Base-by-base conservation (phyloP, 1,140 invertebrate genomes). In the Mesaphorura yosii region DNA sequence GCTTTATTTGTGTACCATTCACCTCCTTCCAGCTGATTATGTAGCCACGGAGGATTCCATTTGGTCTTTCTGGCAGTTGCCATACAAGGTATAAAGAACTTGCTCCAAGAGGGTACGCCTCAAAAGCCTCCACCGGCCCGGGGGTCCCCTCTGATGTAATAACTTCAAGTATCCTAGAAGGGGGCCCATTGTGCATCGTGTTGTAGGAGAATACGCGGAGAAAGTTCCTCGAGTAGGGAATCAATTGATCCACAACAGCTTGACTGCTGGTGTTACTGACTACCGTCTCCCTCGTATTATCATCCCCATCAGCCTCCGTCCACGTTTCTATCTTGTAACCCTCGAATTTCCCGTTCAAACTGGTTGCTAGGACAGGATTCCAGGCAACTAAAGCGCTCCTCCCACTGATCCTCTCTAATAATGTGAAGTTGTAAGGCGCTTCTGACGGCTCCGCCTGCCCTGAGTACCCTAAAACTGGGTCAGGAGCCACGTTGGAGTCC, bases 311-410 rank as follows among this genome's bases (percentile, higher is more conserved):
- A 23, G 66, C 52, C n/a, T 88, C 84, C 3, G 83, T 88, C 91
- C 91, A 95, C 1, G 86, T 92, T 70, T 91, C 85, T 48, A 96
- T 88, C 72, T 93, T 93, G 68, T 96, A 97, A 12, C 92, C 92
- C 64, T 83, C 84, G 68, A 96, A 90, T 68, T 94, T 84, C n/a
- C 92, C 92, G 22, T 79, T 72, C 0, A 94, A 78, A 1, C 82
- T 82, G 41, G 86, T 79, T 0, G 76, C 67, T 1, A 79, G 66
- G 0, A 93, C 88, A 1, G 83, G 77, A 69, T 80, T 78, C 90
- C 90, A 93, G 46, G 78, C 80, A n/a, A 94, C 72, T 17, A 83
- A 65, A 0, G 88, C 89, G 4, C 76, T 80, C 38, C 81, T 88
- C 15, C 81, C 79, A 15, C 80, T 78, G 22, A 77, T 79, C 15